These are phyloP conservation scores for Lithosia quadra DNA, from an alignment of 2,888 invertebrate genomes.

Conservation along the genomic window DNA sequence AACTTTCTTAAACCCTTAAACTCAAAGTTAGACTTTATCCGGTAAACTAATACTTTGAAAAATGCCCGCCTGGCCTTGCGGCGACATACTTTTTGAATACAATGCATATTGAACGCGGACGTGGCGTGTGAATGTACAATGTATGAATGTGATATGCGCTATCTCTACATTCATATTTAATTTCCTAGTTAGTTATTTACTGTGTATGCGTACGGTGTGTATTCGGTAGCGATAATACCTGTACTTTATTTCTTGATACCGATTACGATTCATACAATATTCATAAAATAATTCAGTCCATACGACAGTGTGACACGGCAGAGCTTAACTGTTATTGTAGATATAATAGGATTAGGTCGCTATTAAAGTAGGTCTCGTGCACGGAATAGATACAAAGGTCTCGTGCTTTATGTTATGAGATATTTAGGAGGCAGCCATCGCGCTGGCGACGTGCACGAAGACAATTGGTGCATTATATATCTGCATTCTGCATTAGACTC, in stretches of 20 bases:
- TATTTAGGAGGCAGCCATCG: slow-evolving; percentile 51
- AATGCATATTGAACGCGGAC: slow-evolving; percentile 33
- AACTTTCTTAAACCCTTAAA: slow-evolving; percentile 61
- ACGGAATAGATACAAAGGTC: no score
- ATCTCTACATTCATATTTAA: slow-evolving; percentile 40
- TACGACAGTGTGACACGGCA: slow-evolving; percentile 29
- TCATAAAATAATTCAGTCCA: slow-evolving; percentile 34
- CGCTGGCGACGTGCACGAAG: slow-evolving; percentile 39
- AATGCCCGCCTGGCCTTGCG: slow-evolving; percentile 27
- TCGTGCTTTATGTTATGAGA: slow-evolving; percentile 53
- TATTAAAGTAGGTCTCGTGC: slow-evolving; percentile 52
- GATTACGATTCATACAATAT: slow-evolving; percentile 38
- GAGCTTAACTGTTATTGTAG: slow-evolving; percentile 23
- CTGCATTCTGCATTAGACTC: slow-evolving; percentile 57
- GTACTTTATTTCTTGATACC: slow-evolving; percentile 36
- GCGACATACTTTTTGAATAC: slow-evolving; percentile 36
- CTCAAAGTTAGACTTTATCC: slow-evolving; percentile 53
- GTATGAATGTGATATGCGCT: slow-evolving; percentile 25
- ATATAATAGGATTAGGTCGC: slow-evolving; percentile 30
- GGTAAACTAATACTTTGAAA: slow-evolving; percentile 40
- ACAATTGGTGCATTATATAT: slow-evolving; percentile 63
- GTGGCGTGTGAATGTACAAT: slow-evolving; percentile 23
- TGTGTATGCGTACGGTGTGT: slow-evolving; percentile 27
- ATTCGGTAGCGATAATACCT: slow-evolving; percentile 32
- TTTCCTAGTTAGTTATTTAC: slow-evolving; percentile 31